phyloP scores from a whole-genome alignment of 1,140 invertebrate species.

The Pseudomyrmex gracilis region DNA sequence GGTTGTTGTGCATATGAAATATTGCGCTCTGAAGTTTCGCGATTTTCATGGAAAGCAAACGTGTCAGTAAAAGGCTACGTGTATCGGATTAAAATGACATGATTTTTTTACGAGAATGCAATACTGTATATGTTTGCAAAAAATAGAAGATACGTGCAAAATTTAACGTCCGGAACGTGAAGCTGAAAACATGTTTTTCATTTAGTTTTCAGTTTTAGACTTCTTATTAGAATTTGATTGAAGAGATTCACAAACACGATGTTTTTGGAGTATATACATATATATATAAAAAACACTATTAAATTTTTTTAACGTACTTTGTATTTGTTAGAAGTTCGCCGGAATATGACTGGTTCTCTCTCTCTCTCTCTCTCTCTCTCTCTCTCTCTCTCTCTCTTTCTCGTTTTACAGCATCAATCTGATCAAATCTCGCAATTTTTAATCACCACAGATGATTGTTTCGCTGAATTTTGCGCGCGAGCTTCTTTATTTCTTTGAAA shows the following conservation, averaged over 20 bases:
- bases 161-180: not conserved
- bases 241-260: not conserved
- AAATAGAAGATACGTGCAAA: not conserved
- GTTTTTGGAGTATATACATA: too few species aligned
- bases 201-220: not conserved
- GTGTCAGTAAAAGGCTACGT: not conserved
- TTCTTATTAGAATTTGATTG: not conserved
- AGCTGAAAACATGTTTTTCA: not conserved
- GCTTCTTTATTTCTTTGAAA: conserved; percentile 16
- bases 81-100: not conserved
- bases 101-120: too few species aligned
- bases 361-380: too few species aligned
- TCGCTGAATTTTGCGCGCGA: not conserved
- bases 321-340: not conserved
- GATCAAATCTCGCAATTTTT: not conserved
- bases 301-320: too few species aligned
- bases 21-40: not conserved
- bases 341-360: not conserved
- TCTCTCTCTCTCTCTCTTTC: too few species aligned
- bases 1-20: not conserved
- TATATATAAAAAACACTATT: not conserved
- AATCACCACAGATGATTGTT: not conserved
- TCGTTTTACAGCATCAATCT: conserved; percentile 14
- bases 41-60: not conserved
- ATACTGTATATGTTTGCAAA: too few species aligned